A percentile compares a stretch with the other conserved stretches of the same genome.
phyloP scores from a whole-genome alignment of 2,797 vertebrate species.

The Chaetophractus vellerosus region DNA sequence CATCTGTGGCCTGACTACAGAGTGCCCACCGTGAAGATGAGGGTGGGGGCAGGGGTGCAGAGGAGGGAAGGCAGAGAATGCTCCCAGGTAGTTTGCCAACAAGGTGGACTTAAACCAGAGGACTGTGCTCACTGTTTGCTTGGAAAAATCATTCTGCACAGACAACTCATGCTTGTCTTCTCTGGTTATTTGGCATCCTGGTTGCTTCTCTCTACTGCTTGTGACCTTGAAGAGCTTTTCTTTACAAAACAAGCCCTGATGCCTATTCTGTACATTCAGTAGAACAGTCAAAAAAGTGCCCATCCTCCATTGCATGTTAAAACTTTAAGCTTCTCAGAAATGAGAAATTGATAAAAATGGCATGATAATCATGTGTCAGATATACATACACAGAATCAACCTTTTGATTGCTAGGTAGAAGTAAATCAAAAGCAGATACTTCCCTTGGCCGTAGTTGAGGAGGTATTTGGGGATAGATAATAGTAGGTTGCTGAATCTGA shows the following conservation, averaged over 20 bases:
- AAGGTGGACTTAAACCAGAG: background rate
- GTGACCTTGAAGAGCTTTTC: background rate
- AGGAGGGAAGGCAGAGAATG: background rate
- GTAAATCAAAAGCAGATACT: slow-evolving; percentile 52
- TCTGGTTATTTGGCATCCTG: background rate
- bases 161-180: background rate
- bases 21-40: background rate
- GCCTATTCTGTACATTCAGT: background rate
- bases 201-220: background rate
- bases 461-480: background rate
- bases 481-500: slow-evolving; percentile 34
- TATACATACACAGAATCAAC: background rate
- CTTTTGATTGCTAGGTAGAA: slow-evolving; percentile 24
- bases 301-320: background rate
- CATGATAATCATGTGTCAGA: background rate
- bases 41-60: background rate
- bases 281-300: background rate
- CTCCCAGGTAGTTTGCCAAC: background rate
- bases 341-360: background rate
- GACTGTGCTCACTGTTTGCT: background rate
- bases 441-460: background rate
- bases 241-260: background rate
- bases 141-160: background rate
- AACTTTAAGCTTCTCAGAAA: slow-evolving; percentile 18
- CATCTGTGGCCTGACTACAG: background rate